These are phyloP conservation scores for Latheticus oryzae DNA, from an alignment of 2,888 invertebrate species.

Conservation along the genomic window DNA sequence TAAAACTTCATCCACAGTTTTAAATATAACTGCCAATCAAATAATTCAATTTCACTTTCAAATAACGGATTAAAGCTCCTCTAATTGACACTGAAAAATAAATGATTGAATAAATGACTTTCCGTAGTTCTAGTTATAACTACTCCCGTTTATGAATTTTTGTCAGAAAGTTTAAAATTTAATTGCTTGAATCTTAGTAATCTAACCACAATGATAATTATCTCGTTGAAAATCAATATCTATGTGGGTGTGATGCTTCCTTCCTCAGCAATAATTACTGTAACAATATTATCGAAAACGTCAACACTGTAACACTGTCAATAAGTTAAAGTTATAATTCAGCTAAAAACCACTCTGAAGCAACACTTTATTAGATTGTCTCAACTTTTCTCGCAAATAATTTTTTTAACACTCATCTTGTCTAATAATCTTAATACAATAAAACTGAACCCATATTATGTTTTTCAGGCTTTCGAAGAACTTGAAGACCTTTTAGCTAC, in stretches of 20 bases:
- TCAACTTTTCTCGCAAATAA: background rate
- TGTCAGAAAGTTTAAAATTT: no score
- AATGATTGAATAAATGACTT: no score
- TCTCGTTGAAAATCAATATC: conserved; percentile 6
- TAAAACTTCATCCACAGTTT: no score
- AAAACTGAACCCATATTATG: background rate
- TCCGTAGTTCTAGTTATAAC: no score
- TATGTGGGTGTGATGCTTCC: no score
- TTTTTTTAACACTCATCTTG: conserved; percentile 10
- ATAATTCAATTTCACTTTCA: no score
- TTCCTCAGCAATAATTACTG: conserved; percentile 18
- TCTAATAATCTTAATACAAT: conserved; percentile 5
- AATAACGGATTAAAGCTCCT: no score
- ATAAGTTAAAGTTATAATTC: conserved; percentile 32
- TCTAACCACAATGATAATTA: background rate
- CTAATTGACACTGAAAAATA: no score
- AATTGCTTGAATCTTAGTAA: no score
- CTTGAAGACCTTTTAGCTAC: conserved; percentile 86
- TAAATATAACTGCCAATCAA: no score
- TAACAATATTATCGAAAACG: conserved; percentile 28
- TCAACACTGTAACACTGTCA: conserved; percentile 26
- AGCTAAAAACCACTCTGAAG: conserved; percentile 11
- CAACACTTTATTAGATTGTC: conserved; percentile 30
- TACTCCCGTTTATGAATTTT: no score
- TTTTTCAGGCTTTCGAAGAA: conserved; percentile 89